A percentile compares a stretch with the other conserved stretches of the same genome.
Conservation (phyloP, 2,797 vertebrate species). For the Mallotus villosus region DNA sequence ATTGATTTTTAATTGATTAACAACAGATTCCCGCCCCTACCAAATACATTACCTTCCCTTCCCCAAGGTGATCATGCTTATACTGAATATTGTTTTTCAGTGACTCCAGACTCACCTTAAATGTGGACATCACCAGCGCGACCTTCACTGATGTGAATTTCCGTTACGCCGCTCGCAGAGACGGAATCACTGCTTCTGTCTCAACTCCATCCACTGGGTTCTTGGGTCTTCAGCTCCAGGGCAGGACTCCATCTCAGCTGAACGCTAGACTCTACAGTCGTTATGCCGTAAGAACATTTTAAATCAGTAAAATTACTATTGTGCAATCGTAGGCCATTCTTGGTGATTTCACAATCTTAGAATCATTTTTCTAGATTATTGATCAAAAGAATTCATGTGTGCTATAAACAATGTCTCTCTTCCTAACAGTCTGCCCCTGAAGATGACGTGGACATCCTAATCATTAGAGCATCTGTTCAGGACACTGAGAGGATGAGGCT, state of each 20-base stretch:
- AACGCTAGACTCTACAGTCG: slow-evolving; percentile 74
- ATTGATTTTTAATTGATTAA: too few species aligned
- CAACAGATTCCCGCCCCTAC: too few species aligned
- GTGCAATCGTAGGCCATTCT: background rate
- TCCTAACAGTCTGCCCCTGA: slow-evolving; percentile 77
- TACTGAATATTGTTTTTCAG: slow-evolving; percentile 46
- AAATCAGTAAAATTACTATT: background rate
- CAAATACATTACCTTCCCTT: background rate
- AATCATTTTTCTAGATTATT: background rate
- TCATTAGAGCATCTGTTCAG: slow-evolving; percentile 63
- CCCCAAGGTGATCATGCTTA: background rate
- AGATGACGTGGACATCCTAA: slow-evolving; percentile 78
- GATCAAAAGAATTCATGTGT: background rate
- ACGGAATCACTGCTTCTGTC: slow-evolving; percentile 63
- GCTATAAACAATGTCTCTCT: slow-evolving; percentile 12
- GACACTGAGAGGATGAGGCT: slow-evolving; percentile 66
- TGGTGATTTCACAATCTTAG: background rate
- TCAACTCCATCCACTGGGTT: slow-evolving; percentile 75
- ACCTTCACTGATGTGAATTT: slow-evolving; percentile 67
- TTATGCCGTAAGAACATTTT: slow-evolving; percentile 75
- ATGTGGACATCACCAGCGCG: slow-evolving; percentile 70
- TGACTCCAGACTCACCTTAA: slow-evolving; percentile 57
- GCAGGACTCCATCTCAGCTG: slow-evolving; percentile 53
- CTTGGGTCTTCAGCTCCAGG: slow-evolving; percentile 71
- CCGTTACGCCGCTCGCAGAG: slow-evolving; percentile 56